These are phyloP conservation scores for Philonicus albiceps DNA, from an alignment of 2,888 invertebrate species.

Conservation along the genomic window DNA sequence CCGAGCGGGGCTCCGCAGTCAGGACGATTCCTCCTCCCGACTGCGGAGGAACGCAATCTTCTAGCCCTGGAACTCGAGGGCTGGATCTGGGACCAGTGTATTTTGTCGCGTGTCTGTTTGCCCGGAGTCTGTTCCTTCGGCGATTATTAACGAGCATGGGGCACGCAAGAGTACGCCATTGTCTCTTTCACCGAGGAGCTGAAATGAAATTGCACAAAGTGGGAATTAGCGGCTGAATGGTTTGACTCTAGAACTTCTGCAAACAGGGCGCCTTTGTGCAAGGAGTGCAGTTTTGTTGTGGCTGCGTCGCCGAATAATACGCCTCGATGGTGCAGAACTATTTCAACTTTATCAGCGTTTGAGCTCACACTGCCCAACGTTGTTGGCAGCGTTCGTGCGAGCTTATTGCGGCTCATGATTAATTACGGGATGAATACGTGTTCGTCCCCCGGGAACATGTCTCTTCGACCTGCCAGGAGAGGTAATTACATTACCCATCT, in stretches of 20 bases:
- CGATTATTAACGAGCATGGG: conserved; percentile 30
- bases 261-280: conserved; percentile 18
- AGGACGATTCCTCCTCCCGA: background rate
- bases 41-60: background rate
- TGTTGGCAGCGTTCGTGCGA: background rate
- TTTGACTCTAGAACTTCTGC: conserved; percentile 17
- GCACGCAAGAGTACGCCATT: conserved; percentile 33
- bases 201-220: conserved; percentile 38
- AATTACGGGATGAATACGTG: conserved; percentile 27
- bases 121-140: conserved; percentile 13
- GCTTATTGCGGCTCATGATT: conserved; percentile 36
- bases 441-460: conserved; percentile 22
- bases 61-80: background rate
- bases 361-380: background rate
- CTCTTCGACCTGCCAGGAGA: conserved; percentile 36
- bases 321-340: background rate
- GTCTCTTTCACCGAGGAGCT: conserved; percentile 14
- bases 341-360: conserved; percentile 23
- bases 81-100: background rate
- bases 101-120: conserved; percentile 30
- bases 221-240: conserved; percentile 24
- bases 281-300: conserved; percentile 17
- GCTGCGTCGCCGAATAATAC: background rate
- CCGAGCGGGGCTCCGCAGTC: background rate
- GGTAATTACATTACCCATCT: conserved; percentile 31